phyloP scores from a whole-genome alignment of 2,113 vertebrate species.

The Aldabrachelys gigantea region DNA sequence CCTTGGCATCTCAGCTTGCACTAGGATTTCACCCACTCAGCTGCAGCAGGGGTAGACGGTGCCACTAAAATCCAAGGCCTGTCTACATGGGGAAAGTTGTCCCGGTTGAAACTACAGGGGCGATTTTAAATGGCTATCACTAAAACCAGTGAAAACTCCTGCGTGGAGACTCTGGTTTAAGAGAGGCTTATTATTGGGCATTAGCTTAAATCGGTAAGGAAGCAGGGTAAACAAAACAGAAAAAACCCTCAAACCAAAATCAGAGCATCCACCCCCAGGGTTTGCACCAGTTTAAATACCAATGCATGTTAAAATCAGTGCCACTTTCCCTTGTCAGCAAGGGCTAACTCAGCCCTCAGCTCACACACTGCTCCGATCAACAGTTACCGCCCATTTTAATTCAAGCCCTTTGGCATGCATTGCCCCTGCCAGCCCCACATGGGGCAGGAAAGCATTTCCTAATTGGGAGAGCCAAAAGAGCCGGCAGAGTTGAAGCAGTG shows the following conservation, averaged over 20 bases:
- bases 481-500: no score
- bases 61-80: not conserved
- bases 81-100: accelerated
- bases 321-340: no score
- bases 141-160: not conserved
- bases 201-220: not conserved
- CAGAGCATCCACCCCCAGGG: not conserved
- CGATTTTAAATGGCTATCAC: accelerated
- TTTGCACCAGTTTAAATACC: not conserved
- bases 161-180: not conserved
- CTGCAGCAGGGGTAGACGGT: accelerated
- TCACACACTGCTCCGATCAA: not conserved
- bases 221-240: not conserved
- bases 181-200: not conserved
- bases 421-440: no score
- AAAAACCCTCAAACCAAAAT: no score
- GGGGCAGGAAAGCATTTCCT: no score
- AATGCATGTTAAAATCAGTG: no score
- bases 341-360: not conserved
- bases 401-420: no score
- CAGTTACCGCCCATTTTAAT: not conserved
- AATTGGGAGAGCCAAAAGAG: no score
- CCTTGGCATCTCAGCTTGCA: not conserved
- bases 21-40: not conserved
- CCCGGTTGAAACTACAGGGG: accelerated